Evolutionary conservation across 2,113 vertebrate genomes (phyloP), one percentile per base, ranked within the genome.

Genomic region (Platichthys flesus): DNA sequence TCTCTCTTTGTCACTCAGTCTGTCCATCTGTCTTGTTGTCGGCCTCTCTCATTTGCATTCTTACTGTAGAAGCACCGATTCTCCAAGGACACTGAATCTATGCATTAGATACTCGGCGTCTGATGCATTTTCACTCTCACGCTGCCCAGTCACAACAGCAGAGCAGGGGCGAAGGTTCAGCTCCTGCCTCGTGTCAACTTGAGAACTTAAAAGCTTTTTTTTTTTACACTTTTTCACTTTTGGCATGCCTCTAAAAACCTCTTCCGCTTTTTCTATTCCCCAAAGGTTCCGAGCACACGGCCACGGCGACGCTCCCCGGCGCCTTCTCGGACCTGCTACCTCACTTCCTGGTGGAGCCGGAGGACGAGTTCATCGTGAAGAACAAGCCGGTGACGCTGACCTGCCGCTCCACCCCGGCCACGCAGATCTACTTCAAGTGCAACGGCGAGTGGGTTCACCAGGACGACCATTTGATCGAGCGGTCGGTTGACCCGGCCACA

Each of bases 401-500:
- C 77, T 99, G 98, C 93, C 97, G 97, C 59, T 98, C 97, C 28
- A 93, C 92, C 2, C 98, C 98, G 0, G 97, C 98, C 89, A 99
- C 97, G 0, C 98, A 99, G 94, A 98, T 99, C 93, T 99, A 99
- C 95, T 99, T 99, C 94, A 99, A 99, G 90, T 99, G 98, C 93
- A 99, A 99, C 0, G 97, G 98, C 31, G 98, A 99, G 89, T 99
- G 98, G 98, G 97, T 99, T 24, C 97, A 98, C 85, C 98, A 99
- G 85, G 95, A 95, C 0, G 97, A 99, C 90, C 98, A 99, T 18
- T 45, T 94, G 71, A 99, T 96, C 0, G 96, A 98, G 85, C 95
- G 95, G 61, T 96, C 95, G 40, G 93, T 95, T 0, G 97, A 99
- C 20, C 94, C 91, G 0, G 81, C 95, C 84, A 98, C 97, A 0